Evolutionary conservation across 2,797 vertebrate genomes (phyloP), one percentile per base, ranked within the genome.

Genomic region (Enteromius radiatus): DNA sequence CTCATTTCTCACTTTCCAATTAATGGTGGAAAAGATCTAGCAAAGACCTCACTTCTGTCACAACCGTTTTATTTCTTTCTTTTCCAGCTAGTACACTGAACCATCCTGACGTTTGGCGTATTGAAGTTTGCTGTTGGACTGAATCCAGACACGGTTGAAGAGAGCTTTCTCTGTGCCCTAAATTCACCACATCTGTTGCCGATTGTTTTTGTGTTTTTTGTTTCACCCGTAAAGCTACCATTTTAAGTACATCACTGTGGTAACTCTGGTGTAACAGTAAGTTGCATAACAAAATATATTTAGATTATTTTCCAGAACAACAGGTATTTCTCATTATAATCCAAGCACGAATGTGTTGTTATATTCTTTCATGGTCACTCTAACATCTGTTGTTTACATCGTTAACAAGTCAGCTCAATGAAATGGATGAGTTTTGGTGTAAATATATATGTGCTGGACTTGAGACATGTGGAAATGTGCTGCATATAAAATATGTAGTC

Each of bases 131-230:
- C 65, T 33, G 31, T 69, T 88, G 89, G 78, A 83, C 45, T 19
- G 6, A 2, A 59, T 85, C 87, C 81, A 87, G 85, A 12, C 63
- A 59, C 61, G 67, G 67, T 84, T 65, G 61, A 67, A 79, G 74
- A 45, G 78, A 81, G 83, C 41, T 84, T 76, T 75, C 70, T 68
- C 63, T 84, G 76, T 84, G 76, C 82, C 80, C 61, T 81, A 85
- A 83, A 87, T 87, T 84, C 71, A 68, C 67, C 80, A 89, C 89
- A 90, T 89, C 88, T 90, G 89, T 82, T 88, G 70, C 71, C 49
- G 70, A 88, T 90, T 88, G 88, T 83, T 75, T 87, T 80, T 10
- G 52, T 64, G 26, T 73, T 76, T 76, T 71, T 82, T 45, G 82
- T 73, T 81, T 73, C 5, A 3, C n/a, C 23, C 15, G 73, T 69